Percentiles rank a stretch among this genome's conserved stretches.
Conservation (phyloP, 2,888 invertebrate genomes). For the Himalopsyche anomala region DNA sequence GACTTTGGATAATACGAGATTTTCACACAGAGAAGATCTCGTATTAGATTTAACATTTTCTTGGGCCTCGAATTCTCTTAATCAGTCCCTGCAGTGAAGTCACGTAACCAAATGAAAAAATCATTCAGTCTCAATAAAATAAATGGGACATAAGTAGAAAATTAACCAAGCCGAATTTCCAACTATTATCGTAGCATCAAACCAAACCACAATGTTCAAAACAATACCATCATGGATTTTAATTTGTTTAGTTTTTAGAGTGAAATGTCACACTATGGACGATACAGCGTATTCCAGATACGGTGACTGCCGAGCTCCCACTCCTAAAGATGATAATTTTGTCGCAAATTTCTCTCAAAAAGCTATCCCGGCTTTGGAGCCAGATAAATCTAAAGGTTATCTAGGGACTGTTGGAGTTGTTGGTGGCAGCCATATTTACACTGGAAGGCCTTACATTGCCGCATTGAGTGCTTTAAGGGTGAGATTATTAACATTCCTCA, state of each 20-base stretch:
- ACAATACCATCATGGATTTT: not conserved
- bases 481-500: not conserved
- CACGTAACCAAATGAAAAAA: too few species aligned
- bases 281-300: not conserved
- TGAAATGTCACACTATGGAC: not conserved
- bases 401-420: constrained; percentile 94
- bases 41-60: too few species aligned
- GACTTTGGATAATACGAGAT: too few species aligned
- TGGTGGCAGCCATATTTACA: constrained; percentile 96
- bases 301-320: not conserved
- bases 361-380: not conserved
- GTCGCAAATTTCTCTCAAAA: not conserved
- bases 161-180: too few species aligned
- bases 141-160: too few species aligned
- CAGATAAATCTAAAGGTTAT: constrained; percentile 88
- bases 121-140: too few species aligned
- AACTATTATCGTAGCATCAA: too few species aligned
- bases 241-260: not conserved
- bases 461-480: constrained; percentile 91
- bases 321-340: not conserved
- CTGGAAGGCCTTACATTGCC: constrained; percentile 97
- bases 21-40: too few species aligned
- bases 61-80: too few species aligned
- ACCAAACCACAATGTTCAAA: not conserved
- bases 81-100: too few species aligned